Conservation (phyloP, 1,140 invertebrate genomes). For the Tetramorium simillimum region DNA sequence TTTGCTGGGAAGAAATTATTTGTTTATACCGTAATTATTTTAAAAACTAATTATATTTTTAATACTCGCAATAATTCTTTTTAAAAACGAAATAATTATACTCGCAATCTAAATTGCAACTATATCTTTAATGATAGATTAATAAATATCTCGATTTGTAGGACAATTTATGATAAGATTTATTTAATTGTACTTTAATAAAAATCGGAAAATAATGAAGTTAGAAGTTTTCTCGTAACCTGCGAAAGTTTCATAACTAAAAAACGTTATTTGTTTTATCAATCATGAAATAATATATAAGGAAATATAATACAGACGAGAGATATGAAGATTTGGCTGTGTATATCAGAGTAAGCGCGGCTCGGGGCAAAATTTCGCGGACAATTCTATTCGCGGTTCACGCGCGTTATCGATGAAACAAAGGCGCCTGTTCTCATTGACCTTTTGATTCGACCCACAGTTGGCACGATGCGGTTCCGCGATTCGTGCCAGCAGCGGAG, state of each 20-base stretch:
- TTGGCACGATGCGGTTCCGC: constrained; percentile 4
- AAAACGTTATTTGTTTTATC: not conserved
- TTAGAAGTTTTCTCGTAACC: not conserved
- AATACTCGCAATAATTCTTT: not conserved
- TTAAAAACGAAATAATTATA: not conserved
- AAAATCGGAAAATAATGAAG: not conserved
- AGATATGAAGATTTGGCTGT: not conserved
- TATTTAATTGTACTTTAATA: not conserved
- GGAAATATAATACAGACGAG: not conserved
- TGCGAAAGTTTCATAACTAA: not conserved
- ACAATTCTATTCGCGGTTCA: constrained; percentile 55
- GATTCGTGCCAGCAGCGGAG: constrained; percentile 30
- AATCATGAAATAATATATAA: not conserved
- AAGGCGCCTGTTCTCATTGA: constrained; percentile 48
- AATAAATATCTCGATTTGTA: not conserved
- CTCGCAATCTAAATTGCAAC: not conserved
- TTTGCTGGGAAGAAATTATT: not conserved
- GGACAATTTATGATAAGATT: not conserved
- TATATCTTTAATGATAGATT: not conserved
- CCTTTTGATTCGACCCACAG: constrained; percentile 61
- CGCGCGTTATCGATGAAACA: constrained; percentile 59
- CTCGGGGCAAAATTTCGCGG: constrained; percentile 57
- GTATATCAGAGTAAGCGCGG: not conserved
- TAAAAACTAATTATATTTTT: not conserved
- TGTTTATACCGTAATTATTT: not conserved